Percentiles rank a stretch among this genome's conserved stretches.
Evolutionary conservation across 1,140 invertebrate species (phyloP).

Genomic region (Wiebesia pumilae): DNA sequence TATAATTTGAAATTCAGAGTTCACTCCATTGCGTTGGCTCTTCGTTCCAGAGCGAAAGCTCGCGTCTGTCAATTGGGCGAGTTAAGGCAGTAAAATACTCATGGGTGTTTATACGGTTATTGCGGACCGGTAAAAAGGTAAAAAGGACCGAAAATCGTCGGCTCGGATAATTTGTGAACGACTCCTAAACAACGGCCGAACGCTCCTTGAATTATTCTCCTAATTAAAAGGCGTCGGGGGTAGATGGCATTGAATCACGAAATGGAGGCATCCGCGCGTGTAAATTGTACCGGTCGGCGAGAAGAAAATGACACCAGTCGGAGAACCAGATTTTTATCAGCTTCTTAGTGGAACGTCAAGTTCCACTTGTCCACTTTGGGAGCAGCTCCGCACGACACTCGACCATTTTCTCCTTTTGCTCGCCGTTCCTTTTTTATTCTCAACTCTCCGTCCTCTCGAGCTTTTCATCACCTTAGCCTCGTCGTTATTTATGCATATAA

Average conservation of each 20-base stretch:
- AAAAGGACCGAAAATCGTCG: not conserved
- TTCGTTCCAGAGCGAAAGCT: not conserved
- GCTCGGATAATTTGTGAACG: not conserved
- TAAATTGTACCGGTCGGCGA: not conserved
- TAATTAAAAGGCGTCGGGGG: slow-evolving; percentile 4
- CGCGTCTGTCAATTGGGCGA: too few relatives aligned
- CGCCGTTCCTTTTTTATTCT: not conserved
- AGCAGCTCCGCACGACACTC: not conserved
- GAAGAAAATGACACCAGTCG: not conserved
- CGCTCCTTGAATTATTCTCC: too few relatives aligned
- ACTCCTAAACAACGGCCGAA: slow-evolving; percentile 8
- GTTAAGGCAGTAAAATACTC: not conserved
- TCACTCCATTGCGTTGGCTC: not conserved
- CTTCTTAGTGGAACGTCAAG: not conserved
- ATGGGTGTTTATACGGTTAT: not conserved
- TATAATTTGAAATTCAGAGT: not conserved
- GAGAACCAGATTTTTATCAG: slow-evolving; percentile 8
- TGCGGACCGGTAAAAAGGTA: slow-evolving; percentile 3
- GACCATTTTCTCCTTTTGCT: not conserved
- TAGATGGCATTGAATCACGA: not conserved
- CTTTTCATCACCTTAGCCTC: not conserved
- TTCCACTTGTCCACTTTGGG: not conserved
- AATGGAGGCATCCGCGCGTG: not conserved
- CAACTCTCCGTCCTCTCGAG: not conserved
- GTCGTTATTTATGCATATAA: not conserved